phyloP scores from a whole-genome alignment of 2,888 invertebrate species.

The Latheticus oryzae region DNA sequence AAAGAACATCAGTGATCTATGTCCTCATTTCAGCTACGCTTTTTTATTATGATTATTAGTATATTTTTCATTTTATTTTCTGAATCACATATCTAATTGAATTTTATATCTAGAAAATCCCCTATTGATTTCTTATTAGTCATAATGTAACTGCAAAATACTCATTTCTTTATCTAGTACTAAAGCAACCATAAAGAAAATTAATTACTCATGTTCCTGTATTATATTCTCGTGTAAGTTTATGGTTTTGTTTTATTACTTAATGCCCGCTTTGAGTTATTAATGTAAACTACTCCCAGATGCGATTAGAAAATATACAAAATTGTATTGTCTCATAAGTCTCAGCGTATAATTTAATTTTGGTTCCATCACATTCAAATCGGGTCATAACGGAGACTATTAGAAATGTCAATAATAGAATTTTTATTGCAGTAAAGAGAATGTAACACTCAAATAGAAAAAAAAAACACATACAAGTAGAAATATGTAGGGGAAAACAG shows the following conservation, averaged over 20 bases:
- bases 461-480: conserved; percentile 23
- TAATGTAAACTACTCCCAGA: no score
- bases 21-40: conserved; percentile 48
- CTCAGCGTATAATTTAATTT: neutral
- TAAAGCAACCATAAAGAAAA: conserved; percentile 31
- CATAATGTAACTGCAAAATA: no score
- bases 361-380: neutral
- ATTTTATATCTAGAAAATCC: no score
- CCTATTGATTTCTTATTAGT: no score
- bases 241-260: conserved; percentile 36
- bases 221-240: conserved; percentile 29
- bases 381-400: conserved; percentile 1
- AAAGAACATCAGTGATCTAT: conserved; percentile 55
- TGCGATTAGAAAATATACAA: no score
- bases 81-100: no score
- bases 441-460: conserved; percentile 15
- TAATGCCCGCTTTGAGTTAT: conserved; percentile 22
- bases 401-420: conserved; percentile 1
- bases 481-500: conserved; percentile 22
- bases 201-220: conserved; percentile 31
- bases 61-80: conserved; percentile 26
- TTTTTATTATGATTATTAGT: conserved; percentile 41
- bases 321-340: no score
- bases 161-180: no score
- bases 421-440: conserved; percentile 10